A percentile compares a stretch with the other conserved stretches of the same genome.
phyloP scores from a whole-genome alignment of 2,113 vertebrate species.

The Apodemus speciosus region DNA sequence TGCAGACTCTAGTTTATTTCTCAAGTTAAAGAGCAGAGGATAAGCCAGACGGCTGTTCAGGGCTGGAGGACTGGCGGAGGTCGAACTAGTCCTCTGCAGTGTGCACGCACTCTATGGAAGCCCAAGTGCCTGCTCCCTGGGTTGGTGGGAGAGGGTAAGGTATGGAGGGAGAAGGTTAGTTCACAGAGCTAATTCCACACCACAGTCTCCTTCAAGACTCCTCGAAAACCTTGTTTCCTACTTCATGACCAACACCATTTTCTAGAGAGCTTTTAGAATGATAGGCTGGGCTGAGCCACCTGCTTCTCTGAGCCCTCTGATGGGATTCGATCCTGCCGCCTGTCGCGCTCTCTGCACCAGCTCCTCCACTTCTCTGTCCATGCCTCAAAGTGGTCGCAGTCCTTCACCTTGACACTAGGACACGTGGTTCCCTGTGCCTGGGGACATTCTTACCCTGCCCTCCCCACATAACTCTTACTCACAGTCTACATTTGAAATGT shows the following conservation, averaged over 20 bases:
- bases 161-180: rapidly evolving
- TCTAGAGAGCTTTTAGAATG: not conserved
- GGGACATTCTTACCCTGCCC: not conserved
- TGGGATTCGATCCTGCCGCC: not conserved
- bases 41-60: not conserved
- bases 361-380: not conserved
- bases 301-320: not conserved
- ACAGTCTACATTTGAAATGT: not conserved
- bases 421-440: not conserved
- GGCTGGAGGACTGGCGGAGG: not conserved
- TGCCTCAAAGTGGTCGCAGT: not conserved
- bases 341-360: not conserved
- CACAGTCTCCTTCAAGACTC: not conserved
- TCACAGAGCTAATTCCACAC: not conserved
- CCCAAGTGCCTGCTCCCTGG: not conserved
- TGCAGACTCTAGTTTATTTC: not conserved
- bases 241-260: not conserved
- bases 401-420: not conserved
- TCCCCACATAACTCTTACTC: not conserved
- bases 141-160: not conserved
- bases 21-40: not conserved
- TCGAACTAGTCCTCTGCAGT: not conserved
- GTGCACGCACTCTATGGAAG: not conserved
- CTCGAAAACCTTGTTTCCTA: slow-evolving; percentile 10
- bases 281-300: not conserved